A percentile compares a stretch with the other conserved stretches of the same genome.
These are phyloP conservation scores for Platyrinchus mystaceus DNA, from an alignment of 2,797 vertebrate species.

Conservation along the genomic window DNA sequence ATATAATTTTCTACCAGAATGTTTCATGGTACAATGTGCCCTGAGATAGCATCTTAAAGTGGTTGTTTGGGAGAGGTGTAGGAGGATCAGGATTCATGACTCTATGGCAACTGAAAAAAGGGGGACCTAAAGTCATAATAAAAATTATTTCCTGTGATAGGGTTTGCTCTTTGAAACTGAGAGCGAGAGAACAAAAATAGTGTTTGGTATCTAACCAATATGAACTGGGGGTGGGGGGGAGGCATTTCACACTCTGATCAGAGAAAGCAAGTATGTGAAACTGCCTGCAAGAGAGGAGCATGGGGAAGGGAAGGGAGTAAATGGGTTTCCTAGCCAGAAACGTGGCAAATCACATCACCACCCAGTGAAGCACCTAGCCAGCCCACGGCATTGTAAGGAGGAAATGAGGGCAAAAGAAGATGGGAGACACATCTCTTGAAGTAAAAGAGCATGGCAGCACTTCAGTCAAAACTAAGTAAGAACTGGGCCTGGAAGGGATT, in stretches of 20 bases:
- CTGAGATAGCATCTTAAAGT: constrained; percentile 3
- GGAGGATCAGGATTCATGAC: not conserved
- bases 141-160: not conserved
- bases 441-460: not conserved
- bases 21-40: not conserved
- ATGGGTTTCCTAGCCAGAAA: not conserved
- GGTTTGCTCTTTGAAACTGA: not conserved
- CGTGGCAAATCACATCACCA: not conserved
- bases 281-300: not conserved
- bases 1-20: constrained; percentile 6
- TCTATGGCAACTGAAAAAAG: not conserved
- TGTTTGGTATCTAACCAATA: not conserved
- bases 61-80: not conserved
- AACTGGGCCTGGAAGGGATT: not conserved
- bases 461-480: not conserved
- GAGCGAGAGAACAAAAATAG: not conserved
- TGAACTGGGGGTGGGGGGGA: not conserved
- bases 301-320: not conserved
- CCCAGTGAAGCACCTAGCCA: not conserved
- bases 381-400: not conserved
- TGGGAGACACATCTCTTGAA: not conserved
- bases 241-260: not conserved
- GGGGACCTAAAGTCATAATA: not conserved
- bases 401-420: not conserved
- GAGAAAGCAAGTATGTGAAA: not conserved